A percentile compares a stretch with the other conserved stretches of the same genome.
phyloP scores from a whole-genome alignment of 1,140 invertebrate genomes.

The Apis laboriosa region DNA sequence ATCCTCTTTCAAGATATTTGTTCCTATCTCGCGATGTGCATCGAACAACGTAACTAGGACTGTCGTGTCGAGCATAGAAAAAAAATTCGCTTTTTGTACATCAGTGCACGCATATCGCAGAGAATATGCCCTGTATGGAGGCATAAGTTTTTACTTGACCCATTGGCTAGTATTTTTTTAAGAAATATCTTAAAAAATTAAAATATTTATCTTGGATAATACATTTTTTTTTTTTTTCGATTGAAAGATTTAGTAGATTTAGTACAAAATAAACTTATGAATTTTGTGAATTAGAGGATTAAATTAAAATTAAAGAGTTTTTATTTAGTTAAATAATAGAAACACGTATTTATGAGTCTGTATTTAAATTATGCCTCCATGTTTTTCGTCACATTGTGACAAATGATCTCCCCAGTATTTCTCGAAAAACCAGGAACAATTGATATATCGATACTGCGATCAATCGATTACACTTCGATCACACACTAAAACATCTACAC shows the following conservation, averaged over 20 bases:
- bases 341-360: not conserved
- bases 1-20: not conserved
- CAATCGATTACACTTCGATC: slow-evolving; percentile 51
- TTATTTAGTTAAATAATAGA: too few species aligned
- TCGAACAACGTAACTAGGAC: slow-evolving; percentile 44
- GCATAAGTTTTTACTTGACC: slow-evolving; percentile 26
- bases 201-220: too few species aligned
- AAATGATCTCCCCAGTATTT: slow-evolving; percentile 17
- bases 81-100: slow-evolving; percentile 47
- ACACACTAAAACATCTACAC: slow-evolving; percentile 55
- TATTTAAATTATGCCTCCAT: slow-evolving; percentile 23
- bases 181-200: not conserved
- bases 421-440: not conserved
- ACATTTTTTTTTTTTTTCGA: too few species aligned
- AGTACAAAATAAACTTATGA: too few species aligned
- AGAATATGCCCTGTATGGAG: slow-evolving; percentile 13
- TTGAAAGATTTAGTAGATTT: too few species aligned
- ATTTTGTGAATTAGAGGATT: too few species aligned
- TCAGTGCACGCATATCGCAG: slow-evolving; percentile 25
- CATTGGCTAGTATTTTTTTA: not conserved
- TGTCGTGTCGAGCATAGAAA: slow-evolving; percentile 36
- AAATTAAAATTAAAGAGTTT: too few species aligned
- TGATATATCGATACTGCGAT: slow-evolving; percentile 38
- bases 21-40: not conserved
- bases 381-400: slow-evolving; percentile 17